A percentile compares a stretch with the other conserved stretches of the same genome.
These are phyloP conservation scores for Zaprionus davidi DNA, from an alignment of 1,140 invertebrate genomes.

Conservation along the genomic window DNA sequence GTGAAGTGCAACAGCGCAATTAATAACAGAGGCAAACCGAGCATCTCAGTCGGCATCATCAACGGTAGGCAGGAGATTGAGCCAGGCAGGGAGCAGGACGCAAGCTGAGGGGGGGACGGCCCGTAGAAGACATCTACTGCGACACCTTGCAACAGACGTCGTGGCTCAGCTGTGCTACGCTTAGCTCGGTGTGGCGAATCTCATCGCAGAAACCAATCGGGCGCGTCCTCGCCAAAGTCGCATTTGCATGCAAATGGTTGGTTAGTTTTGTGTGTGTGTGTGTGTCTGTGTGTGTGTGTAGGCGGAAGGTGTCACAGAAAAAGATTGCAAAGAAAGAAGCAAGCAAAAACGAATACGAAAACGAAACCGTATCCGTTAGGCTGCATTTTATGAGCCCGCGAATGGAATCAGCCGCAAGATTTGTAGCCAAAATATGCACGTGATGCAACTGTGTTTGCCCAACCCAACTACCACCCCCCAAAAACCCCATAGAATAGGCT, in stretches of 20 bases:
- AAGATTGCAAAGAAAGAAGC: background rate
- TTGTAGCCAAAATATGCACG: conserved; percentile 28
- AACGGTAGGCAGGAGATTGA: background rate
- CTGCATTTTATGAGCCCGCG: conserved; percentile 41
- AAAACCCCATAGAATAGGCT: too few species aligned
- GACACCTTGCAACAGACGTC: conserved; percentile 9
- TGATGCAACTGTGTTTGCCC: background rate
- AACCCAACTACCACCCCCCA: too few species aligned
- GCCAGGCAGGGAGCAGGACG: background rate
- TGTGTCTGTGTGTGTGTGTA: background rate
- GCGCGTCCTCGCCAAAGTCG: conserved; percentile 32
- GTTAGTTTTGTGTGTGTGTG: conserved; percentile 29
- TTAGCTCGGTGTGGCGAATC: background rate
- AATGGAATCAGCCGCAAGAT: conserved; percentile 34
- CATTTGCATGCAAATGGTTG: conserved; percentile 53
- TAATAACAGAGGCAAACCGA: conserved; percentile 60
- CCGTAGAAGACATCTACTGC: background rate
- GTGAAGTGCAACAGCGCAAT: conserved; percentile 68
- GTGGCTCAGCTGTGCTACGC: background rate
- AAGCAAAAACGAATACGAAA: background rate
- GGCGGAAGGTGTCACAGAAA: background rate
- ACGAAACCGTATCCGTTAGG: conserved; percentile 21
- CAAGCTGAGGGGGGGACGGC: background rate
- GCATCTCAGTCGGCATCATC: conserved; percentile 35
- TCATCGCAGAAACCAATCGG: conserved; percentile 18